phyloP scores from a whole-genome alignment of 2,113 vertebrate species.

The Nematolebias whitei region DNA sequence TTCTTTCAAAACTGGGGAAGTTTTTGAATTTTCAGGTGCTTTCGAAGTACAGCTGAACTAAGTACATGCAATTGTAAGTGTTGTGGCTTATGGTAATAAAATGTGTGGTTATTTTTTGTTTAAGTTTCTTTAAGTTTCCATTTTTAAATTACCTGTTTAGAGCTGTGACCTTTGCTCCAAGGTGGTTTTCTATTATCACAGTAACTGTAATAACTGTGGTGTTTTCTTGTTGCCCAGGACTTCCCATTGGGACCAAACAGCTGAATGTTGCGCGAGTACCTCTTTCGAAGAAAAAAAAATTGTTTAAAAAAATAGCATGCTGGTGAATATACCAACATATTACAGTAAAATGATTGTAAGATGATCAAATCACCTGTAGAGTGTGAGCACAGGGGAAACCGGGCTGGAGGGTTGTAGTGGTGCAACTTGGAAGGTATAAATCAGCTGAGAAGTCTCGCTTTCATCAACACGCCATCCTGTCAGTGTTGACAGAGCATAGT shows the following conservation, averaged over 20 bases:
- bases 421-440: conserved; percentile 78
- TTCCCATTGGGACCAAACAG: conserved; percentile 72
- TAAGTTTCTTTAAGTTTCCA: neutral
- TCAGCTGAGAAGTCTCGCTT: conserved; percentile 67
- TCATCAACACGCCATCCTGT: conserved; percentile 79
- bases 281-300: conserved; percentile 56
- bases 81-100: no score
- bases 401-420: conserved; percentile 47
- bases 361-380: conserved; percentile 72
- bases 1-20: no score
- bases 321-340: no score
- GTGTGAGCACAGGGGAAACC: conserved; percentile 66
- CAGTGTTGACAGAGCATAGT: neutral
- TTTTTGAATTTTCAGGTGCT: no score
- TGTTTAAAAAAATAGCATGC: neutral
- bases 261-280: conserved; percentile 74
- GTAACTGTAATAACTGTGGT: conserved; percentile 63
- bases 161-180: conserved; percentile 72
- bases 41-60: no score
- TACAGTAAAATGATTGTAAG: neutral
- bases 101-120: no score
- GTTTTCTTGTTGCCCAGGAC: conserved; percentile 7
- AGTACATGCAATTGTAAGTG: no score
- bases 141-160: conserved; percentile 70
- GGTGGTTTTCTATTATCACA: conserved; percentile 75